These are phyloP conservation scores for Sminthopsis crassicaudata DNA, from an alignment of 2,113 vertebrate genomes.

Conservation along the genomic window DNA sequence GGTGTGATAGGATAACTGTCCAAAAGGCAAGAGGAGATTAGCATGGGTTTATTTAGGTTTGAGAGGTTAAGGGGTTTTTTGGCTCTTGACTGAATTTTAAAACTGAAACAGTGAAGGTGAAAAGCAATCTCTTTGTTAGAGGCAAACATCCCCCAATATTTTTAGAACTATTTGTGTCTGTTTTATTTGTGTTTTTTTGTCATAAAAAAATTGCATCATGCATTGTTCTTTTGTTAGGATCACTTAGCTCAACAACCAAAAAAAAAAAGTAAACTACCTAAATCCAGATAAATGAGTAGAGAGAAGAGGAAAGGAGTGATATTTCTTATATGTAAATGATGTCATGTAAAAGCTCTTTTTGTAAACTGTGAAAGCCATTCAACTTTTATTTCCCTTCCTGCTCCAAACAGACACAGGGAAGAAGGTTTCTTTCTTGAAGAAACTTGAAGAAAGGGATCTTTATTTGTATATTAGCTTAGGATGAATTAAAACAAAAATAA, in stretches of 20 bases:
- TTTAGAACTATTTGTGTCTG: not conserved
- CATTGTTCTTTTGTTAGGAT: not conserved
- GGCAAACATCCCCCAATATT: not conserved
- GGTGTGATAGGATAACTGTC: not conserved
- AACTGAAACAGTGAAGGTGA: not conserved
- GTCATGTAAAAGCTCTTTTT: not conserved
- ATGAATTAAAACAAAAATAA: not conserved
- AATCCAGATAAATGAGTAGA: not conserved
- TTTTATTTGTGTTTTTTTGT: not conserved
- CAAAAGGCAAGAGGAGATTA: not conserved
- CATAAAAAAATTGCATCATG: not conserved
- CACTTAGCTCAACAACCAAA: not conserved
- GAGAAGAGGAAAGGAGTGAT: too few species aligned
- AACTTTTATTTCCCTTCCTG: not conserved
- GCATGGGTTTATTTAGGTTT: not conserved
- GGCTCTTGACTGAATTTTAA: not conserved
- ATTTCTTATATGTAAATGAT: too few species aligned
- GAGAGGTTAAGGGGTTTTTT: not conserved
- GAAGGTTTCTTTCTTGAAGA: not conserved
- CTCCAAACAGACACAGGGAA: not conserved
- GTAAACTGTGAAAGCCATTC: not conserved
- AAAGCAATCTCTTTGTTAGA: not conserved
- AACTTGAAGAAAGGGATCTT: not conserved
- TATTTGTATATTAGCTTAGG: not conserved
- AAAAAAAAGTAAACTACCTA: not conserved